Base-by-base conservation (phyloP, 2,113 vertebrate genomes). In the Sylvia atricapilla region DNA sequence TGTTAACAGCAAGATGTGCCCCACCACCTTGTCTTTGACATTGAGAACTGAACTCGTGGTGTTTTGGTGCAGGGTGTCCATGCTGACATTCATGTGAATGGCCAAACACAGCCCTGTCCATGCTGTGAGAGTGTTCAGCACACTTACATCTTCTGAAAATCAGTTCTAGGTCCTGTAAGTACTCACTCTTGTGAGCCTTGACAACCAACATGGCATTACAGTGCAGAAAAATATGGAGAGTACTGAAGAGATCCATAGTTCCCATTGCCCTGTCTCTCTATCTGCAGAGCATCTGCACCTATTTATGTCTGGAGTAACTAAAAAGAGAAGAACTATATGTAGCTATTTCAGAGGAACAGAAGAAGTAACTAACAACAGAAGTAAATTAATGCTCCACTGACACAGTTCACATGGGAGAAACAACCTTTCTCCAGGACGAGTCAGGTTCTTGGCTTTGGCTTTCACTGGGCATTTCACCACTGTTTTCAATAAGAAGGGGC, bases 21-120 rank as follows among this genome's bases (percentile, higher is more conserved):
- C 53, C 43, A 55, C 33, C 33, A 43, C 59, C 43, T 86, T 3
- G 2, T 93, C 76, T 95, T 82, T 93, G 92, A 94, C 93, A 87
- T 96, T 95, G 88, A 94, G 37, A 90, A n/a, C 27, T 15, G 58
- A 83, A 68, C 44, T 75, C 0, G 1, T 13, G 22, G 66, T 4
- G 6, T 44, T 93, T 92, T 60, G 19, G 25, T 67, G 60, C 56
- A n/a, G 27, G 15, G 22, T 49, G 28, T 47, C 43, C 39, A 14
- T 2, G 11, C 50, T 93, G 67, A 31, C 1, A 2, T 46, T n/a
- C 3, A 33, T 41, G 17, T 41, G 11, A 49, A 43, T 0, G 1
- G 6, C 14, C n/a, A 27, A 64, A 52, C 9, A 13, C 27, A 72
- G n/a, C 20, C 24, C 33, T 5, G 17, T 50, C 33, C 8, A 4